Conservation (phyloP, 2,888 invertebrate species). For the Zeuzera pyrina region DNA sequence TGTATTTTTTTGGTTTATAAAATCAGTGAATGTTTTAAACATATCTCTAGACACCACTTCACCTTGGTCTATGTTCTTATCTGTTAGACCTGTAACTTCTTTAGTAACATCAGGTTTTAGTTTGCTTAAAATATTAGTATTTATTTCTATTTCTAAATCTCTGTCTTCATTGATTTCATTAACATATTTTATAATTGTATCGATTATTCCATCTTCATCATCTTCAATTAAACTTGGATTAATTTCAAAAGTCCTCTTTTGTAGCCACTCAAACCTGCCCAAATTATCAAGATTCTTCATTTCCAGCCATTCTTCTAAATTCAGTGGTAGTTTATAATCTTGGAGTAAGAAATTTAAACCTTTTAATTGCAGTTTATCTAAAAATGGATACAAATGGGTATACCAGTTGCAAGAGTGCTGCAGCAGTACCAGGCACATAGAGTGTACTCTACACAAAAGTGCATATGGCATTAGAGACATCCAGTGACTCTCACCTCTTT, state of each 20-base stretch:
- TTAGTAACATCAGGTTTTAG: slow-evolving; percentile 9
- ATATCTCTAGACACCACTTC: slow-evolving; percentile 34
- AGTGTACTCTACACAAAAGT: slow-evolving; percentile 69
- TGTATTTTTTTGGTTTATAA: slow-evolving; percentile 13
- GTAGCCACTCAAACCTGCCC: slow-evolving; percentile 49
- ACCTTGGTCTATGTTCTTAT: slow-evolving; percentile 27
- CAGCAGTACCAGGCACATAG: slow-evolving; percentile 54
- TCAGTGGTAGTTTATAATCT: slow-evolving; percentile 49
- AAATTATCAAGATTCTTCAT: slow-evolving; percentile 54
- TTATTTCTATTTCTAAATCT: slow-evolving; percentile 14
- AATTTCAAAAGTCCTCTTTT: slow-evolving; percentile 29
- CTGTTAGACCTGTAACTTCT: slow-evolving; percentile 6
- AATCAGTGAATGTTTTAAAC: slow-evolving; percentile 23
- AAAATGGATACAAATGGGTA: slow-evolving; percentile 43
- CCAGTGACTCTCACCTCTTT: slow-evolving; percentile 70
- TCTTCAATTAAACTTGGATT: slow-evolving; percentile 27
- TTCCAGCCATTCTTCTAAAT: slow-evolving; percentile 63
- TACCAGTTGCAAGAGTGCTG: slow-evolving; percentile 69
- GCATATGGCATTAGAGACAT: slow-evolving; percentile 71
- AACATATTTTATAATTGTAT: slow-evolving; percentile 46
- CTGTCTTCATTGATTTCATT: slow-evolving; percentile 33
- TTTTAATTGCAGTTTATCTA: slow-evolving; percentile 43
- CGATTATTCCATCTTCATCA: slow-evolving; percentile 32
- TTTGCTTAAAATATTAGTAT: slow-evolving; percentile 7
- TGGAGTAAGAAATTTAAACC: slow-evolving; percentile 64